Percentiles rank a stretch among this genome's conserved stretches.
phyloP scores from a whole-genome alignment of 2,888 invertebrate genomes.

The Sinelater perroti region DNA sequence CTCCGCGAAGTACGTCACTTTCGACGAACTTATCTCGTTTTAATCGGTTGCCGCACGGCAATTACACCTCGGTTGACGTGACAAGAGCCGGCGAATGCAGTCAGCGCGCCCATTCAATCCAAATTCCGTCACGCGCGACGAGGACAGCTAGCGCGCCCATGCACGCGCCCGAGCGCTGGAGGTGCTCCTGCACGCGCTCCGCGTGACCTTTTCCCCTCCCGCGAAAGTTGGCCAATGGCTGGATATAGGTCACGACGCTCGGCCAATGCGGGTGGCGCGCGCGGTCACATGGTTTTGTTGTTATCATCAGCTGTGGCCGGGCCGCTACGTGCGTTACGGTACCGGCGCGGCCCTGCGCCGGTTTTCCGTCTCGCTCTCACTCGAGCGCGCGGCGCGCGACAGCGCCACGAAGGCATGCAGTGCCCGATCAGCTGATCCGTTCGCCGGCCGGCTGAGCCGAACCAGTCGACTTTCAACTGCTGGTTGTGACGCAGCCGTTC shows the following conservation, averaged over 20 bases:
- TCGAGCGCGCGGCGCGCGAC: constrained; percentile 41
- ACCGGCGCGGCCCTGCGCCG: constrained; percentile 49
- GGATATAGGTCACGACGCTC: constrained; percentile 66
- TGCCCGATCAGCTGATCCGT: constrained; percentile 57
- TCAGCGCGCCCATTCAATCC: constrained; percentile 27
- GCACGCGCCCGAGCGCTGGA: neutral
- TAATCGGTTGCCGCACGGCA: constrained; percentile 12
- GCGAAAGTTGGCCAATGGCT: constrained; percentile 60
- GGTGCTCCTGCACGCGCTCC: constrained; percentile 13
- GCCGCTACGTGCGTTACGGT: constrained; percentile 46
- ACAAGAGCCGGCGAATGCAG: constrained; percentile 21
- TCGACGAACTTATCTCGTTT: constrained; percentile 29
- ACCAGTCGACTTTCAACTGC: constrained; percentile 57
- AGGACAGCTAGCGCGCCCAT: constrained; percentile 13
- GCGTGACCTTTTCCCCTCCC: constrained; percentile 57
- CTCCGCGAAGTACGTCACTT: constrained; percentile 17
- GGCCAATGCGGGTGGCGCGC: constrained; percentile 60
- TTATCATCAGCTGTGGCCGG: constrained; percentile 72
- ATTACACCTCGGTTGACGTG: constrained; percentile 2
- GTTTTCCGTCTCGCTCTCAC: constrained; percentile 19
- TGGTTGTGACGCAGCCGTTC: constrained; percentile 48
- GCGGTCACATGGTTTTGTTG: constrained; percentile 73
- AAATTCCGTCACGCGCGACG: constrained; percentile 35
- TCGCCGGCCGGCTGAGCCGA: constrained; percentile 54
- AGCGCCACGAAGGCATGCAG: constrained; percentile 44